phyloP scores from a whole-genome alignment of 2,113 vertebrate genomes.

The Nerophis ophidion region DNA sequence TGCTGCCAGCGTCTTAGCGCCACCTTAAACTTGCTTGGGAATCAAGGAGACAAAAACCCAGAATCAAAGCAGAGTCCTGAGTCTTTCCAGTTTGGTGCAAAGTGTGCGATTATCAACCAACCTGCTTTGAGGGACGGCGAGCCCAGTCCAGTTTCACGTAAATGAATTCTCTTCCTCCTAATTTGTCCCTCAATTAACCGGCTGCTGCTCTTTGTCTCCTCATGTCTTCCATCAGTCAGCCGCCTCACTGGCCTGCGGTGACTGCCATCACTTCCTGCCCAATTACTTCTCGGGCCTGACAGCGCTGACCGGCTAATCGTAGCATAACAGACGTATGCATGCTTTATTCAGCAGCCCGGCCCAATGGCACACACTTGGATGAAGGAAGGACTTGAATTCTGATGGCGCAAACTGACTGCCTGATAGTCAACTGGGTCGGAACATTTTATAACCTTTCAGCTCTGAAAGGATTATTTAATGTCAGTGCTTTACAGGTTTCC shows the following conservation, averaged over 20 bases:
- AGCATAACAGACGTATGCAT: conserved; percentile 65
- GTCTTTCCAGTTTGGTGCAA: too few relatives aligned
- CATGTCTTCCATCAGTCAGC: conserved; percentile 49
- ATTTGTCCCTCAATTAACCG: conserved; percentile 54
- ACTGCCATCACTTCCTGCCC: conserved; percentile 67
- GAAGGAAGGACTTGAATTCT: conserved; percentile 13
- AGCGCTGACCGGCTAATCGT: conserved; percentile 47
- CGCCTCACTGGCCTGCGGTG: conserved; percentile 41
- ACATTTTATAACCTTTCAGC: too few relatives aligned
- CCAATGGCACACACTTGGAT: conserved; percentile 42
- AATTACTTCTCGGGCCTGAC: conserved; percentile 56
- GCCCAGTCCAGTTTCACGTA: not conserved
- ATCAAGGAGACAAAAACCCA: too few relatives aligned
- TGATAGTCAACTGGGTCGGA: too few relatives aligned
- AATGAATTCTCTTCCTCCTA: conserved; percentile 33
- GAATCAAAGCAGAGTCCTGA: too few relatives aligned
- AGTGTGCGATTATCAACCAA: too few relatives aligned
- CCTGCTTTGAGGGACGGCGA: too few relatives aligned
- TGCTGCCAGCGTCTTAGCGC: too few relatives aligned
- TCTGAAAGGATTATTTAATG: too few relatives aligned
- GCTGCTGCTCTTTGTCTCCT: conserved; percentile 52
- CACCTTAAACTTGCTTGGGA: too few relatives aligned
- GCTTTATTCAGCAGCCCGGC: conserved; percentile 58
- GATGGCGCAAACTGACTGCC: not conserved
- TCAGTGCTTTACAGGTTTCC: too few relatives aligned